Evolutionary conservation across 2,888 invertebrate genomes (phyloP).

Genomic region (Stenichneumon culpator): DNA sequence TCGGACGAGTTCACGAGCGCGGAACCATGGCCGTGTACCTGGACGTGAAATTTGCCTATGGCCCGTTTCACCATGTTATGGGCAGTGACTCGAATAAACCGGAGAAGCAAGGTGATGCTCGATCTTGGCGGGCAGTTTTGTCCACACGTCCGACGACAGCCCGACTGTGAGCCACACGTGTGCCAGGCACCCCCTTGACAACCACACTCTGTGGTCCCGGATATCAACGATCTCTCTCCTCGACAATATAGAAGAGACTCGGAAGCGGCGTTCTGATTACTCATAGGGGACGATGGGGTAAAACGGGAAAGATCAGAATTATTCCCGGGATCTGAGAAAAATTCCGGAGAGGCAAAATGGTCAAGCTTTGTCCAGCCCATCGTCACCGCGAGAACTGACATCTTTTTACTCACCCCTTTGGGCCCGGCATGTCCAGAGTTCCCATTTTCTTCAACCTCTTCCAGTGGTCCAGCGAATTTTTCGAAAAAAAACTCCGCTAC

Average conservation of each 20-base stretch:
- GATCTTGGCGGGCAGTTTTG: neutral
- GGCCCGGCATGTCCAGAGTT: neutral
- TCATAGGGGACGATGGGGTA: no score
- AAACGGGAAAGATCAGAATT: no score
- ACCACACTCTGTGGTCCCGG: constrained; percentile 35
- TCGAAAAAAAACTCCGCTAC: neutral
- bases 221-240: constrained; percentile 13
- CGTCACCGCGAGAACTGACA: neutral
- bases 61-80: constrained; percentile 41
- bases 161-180: constrained; percentile 44
- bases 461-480: neutral
- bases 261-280: no score
- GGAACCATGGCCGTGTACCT: neutral
- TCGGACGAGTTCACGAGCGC: neutral
- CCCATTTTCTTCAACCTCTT: neutral
- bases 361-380: neutral
- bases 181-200: neutral
- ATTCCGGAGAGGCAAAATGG: no score
- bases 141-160: constrained; percentile 16
- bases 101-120: neutral
- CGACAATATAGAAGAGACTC: no score
- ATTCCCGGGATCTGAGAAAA: no score
- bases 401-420: neutral
- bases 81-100: constrained; percentile 20
- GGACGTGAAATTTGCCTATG: neutral